Conservation (phyloP, 2,113 vertebrate species). For the Myrmecobius fasciatus region DNA sequence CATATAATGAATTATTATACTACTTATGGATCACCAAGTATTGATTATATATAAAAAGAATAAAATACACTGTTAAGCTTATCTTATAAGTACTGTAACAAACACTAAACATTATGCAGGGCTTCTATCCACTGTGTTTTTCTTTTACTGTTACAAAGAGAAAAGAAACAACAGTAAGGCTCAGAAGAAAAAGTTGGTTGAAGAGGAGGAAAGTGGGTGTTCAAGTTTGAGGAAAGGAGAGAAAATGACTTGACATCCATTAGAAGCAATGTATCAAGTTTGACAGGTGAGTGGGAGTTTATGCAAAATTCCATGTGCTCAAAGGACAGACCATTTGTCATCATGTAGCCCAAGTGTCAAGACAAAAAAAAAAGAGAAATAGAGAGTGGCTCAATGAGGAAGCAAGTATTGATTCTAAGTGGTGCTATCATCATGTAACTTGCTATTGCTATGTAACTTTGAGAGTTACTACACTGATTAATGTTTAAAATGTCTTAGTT, state of each 20-base stretch:
- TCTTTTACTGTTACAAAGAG: background rate
- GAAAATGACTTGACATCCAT: background rate
- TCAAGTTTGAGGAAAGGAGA: background rate
- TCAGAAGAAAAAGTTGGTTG: background rate
- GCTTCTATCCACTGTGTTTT: background rate
- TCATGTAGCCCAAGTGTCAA: background rate
- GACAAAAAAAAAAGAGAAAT: constrained; percentile 8
- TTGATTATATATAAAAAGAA: background rate
- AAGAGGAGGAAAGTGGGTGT: constrained; percentile 2
- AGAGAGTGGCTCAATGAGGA: background rate
- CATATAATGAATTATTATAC: background rate
- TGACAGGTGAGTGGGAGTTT: background rate
- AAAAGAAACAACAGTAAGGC: background rate
- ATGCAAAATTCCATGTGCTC: background rate
- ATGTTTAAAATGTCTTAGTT: background rate
- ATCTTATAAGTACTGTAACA: background rate
- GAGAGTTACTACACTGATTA: background rate
- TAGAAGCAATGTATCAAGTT: background rate
- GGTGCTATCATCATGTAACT: background rate
- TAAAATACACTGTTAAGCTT: background rate
- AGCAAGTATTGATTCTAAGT: background rate
- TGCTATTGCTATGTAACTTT: background rate
- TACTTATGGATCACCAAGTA: background rate
- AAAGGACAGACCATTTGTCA: background rate
- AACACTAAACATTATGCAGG: background rate